phyloP scores from a whole-genome alignment of 30 jellyfish, hydroid and myxozoan species.

The Mastigias papua region DNA sequence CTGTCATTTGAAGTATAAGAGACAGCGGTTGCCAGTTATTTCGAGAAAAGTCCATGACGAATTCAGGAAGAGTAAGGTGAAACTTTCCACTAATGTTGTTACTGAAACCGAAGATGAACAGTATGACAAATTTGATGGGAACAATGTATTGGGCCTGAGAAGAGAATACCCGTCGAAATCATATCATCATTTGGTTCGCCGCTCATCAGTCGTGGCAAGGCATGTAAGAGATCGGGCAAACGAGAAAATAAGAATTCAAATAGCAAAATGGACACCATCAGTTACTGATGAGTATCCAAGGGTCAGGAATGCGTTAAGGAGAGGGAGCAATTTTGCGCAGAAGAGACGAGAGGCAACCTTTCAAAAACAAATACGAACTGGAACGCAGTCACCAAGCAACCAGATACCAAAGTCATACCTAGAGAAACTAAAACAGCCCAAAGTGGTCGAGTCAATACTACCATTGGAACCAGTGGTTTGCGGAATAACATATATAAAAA shows the following conservation, averaged over 20 bases:
- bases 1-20: not conserved
- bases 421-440: conserved; percentile 2
- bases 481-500: conserved; percentile 25
- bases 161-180: not conserved
- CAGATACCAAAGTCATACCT: not conserved
- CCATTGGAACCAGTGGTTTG: conserved; percentile 56
- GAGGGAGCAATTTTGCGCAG: not conserved
- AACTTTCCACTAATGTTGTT: not conserved
- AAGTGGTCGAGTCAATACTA: not conserved
- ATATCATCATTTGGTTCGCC: conserved; percentile 20
- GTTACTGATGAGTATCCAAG: conserved; percentile 10
- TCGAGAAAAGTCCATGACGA: not conserved
- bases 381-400: not conserved
- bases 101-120: not conserved
- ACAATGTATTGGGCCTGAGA: not conserved
- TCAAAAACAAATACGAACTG: not conserved
- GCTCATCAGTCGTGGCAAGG: conserved; percentile 50
- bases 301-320: not conserved
- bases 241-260: not conserved
- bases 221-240: not conserved
- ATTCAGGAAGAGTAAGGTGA: not conserved
- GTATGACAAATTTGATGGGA: not conserved
- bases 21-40: not conserved
- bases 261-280: conserved; percentile 39
- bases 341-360: not conserved